These are phyloP conservation scores for Hylomyscus alleni DNA, from an alignment of 2,797 vertebrate genomes.

Conservation along the genomic window DNA sequence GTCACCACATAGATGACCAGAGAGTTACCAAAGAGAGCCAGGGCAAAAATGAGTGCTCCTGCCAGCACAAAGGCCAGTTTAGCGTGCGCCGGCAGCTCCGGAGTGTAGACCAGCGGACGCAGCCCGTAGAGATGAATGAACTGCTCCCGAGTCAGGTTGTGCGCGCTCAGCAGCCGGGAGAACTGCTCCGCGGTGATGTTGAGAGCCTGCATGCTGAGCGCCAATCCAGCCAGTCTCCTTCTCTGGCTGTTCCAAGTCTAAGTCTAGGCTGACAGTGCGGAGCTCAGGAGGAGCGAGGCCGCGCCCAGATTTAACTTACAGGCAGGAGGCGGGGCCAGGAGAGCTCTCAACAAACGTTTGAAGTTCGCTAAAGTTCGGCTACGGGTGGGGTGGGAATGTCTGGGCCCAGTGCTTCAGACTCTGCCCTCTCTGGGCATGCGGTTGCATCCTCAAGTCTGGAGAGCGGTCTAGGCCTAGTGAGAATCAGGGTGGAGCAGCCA, in stretches of 20 bases:
- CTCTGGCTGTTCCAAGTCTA: neutral
- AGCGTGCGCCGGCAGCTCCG: conserved; percentile 86
- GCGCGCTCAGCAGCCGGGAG: conserved; percentile 86
- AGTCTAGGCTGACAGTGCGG: neutral
- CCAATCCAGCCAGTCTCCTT: neutral
- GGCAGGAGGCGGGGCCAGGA: neutral
- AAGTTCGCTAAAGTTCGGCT: neutral
- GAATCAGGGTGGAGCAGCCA: neutral
- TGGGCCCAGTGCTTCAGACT: neutral
- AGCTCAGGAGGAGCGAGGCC: neutral
- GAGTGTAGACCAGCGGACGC: conserved; percentile 88
- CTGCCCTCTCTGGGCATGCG: neutral
- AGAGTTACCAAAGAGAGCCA: conserved; percentile 89
- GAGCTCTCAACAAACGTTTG: neutral
- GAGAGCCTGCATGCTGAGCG: conserved; percentile 79
- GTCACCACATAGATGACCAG: conserved; percentile 90
- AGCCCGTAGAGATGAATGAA: conserved; percentile 88
- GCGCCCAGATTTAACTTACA: neutral
- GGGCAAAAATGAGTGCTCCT: conserved; percentile 87
- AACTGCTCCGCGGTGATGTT: conserved; percentile 89
- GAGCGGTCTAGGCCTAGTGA: neutral
- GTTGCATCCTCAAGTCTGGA: neutral
- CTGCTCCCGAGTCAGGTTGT: conserved; percentile 89
- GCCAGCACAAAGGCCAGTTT: conserved; percentile 86
- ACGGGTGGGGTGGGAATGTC: fast-evolving